Evolutionary conservation across 2,113 vertebrate species (phyloP).

Genomic region (Nymphicus hollandicus): DNA sequence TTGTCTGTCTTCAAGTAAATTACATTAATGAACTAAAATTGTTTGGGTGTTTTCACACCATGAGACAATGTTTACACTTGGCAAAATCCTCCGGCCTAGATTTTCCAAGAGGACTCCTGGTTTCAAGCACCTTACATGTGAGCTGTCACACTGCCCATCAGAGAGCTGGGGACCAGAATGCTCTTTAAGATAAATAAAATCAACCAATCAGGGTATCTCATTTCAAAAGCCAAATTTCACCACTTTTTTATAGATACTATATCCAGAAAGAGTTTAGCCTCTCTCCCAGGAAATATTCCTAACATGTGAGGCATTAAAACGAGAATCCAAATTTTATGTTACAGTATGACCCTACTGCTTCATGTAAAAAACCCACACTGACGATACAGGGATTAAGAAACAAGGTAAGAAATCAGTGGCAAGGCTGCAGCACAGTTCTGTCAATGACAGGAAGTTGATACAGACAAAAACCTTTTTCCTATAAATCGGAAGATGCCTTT

Average conservation of each 20-base stretch:
- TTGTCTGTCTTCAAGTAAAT: conserved; percentile 24
- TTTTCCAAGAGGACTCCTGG: not conserved
- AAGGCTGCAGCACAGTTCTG: not conserved
- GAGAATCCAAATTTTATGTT: not conserved
- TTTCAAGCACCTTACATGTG: not conserved
- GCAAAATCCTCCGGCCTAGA: not conserved
- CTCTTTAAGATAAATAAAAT: not conserved
- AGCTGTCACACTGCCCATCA: not conserved
- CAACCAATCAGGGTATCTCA: not conserved
- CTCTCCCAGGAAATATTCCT: not conserved
- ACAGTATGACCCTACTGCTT: not conserved
- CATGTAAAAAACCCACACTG: not conserved
- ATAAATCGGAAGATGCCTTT: not conserved
- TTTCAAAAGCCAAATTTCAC: not conserved
- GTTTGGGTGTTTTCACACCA: conserved; percentile 29
- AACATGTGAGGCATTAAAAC: fast-evolving
- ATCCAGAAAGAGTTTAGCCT: not conserved
- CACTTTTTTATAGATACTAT: not conserved
- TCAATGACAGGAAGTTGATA: not conserved
- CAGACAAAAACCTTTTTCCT: not conserved
- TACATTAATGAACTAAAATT: conserved; percentile 25
- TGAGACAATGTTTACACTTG: conserved; percentile 17
- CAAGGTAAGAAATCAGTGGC: not conserved
- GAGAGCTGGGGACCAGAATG: not conserved
- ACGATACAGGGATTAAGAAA: not conserved